Percentiles rank a stretch among this genome's conserved stretches.
phyloP scores from a whole-genome alignment of 1,140 invertebrate species.

The Drosophila orosa region DNA sequence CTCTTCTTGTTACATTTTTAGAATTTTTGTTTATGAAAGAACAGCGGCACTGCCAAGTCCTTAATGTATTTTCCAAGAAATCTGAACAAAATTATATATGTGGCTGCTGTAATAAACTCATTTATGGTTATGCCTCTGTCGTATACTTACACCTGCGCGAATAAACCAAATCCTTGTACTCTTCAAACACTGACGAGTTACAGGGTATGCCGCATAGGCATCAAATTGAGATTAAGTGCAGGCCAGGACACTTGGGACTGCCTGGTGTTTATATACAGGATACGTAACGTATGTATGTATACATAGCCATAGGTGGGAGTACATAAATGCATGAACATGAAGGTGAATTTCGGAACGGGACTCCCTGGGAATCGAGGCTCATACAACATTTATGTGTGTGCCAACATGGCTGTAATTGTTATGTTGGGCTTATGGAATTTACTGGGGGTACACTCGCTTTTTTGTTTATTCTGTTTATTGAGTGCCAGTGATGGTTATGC shows the following conservation, averaged over 20 bases:
- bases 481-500: conserved; percentile 13
- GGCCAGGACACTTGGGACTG: conserved; percentile 47
- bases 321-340: conserved; percentile 14
- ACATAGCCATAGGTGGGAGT: conserved; percentile 9
- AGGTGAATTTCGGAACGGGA: conserved; percentile 8
- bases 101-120: conserved; percentile 4
- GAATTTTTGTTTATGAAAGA: background rate
- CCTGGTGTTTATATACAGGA: conserved; percentile 24
- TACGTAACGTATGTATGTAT: background rate
- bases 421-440: conserved; percentile 46
- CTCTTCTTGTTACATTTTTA: background rate
- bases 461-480: conserved; percentile 50
- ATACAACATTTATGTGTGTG: conserved; percentile 44
- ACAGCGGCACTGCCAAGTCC: background rate
- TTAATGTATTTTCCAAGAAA: background rate
- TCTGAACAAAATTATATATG: background rate
- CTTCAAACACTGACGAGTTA: conserved; percentile 6
- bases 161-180: conserved; percentile 16
- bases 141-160: conserved; percentile 1
- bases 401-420: conserved; percentile 51
- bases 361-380: conserved; percentile 23
- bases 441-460: conserved; percentile 22
- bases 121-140: background rate
- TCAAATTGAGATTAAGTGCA: conserved; percentile 76
- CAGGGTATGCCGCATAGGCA: conserved; percentile 52